Base-by-base conservation (phyloP, 2,888 invertebrate species). In the Sarcophaga variegata region DNA sequence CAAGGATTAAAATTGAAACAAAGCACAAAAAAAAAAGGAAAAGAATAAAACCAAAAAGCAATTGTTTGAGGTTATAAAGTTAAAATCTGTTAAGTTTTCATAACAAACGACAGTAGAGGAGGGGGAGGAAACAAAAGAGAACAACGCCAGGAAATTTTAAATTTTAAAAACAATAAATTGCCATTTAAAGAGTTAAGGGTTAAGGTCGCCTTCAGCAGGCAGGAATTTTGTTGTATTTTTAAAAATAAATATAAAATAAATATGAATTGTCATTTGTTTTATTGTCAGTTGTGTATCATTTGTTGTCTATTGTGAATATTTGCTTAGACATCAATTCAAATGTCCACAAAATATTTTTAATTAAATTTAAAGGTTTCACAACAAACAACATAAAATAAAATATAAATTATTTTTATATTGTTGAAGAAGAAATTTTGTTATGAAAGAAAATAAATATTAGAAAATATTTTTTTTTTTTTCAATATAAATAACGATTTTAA, bases 361-460 rank as follows among this genome's bases (percentile, higher is more conserved):
- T 75, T 76, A 47, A 76, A 71, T 84, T 75, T 70, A 62, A 75
- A 80, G 12, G 75, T 84, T 71, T 70, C 37, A 37, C 37, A 37
- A 37, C 37, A 37, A 37, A 37, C 8, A 75, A 14, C 8, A 75
- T 54, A 17, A 54, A 17, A 54, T 37, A 82, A 70, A 45, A 63
- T 6, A 27, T 22, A 76, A 27, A 22, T 63, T 76, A 17, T 79
- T 54, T 70, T 69, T n/a, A 74, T 22, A 49, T 63, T 10, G 20
- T 67, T 67, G 10, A 2, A 11, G 63, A 75, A 74, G 2, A 47
- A 75, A 63, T 20, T 45, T 10, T 10, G 37, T 37, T 37, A 37
- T 37, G 2, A 37, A 37, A 2, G 37, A 12, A 74, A 22, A 49
- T 14, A 67, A 83, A 79, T 79, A 83, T 59, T 27, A 64, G 63